Conservation (phyloP, 2,888 invertebrate species). For the Herminia tarsipennalis region DNA sequence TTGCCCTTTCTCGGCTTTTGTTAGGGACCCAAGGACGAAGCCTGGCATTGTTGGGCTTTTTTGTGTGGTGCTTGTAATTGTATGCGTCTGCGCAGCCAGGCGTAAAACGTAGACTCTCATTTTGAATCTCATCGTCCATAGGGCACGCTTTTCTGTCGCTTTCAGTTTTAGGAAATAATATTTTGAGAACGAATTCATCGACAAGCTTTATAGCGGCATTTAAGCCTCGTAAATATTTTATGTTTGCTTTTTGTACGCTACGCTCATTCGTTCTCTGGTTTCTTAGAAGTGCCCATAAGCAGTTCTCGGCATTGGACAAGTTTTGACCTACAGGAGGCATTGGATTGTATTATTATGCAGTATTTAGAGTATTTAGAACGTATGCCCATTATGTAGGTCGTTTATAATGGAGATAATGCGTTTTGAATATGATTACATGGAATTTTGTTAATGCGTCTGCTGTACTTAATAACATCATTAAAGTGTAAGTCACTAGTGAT, state of each 20-base stretch:
- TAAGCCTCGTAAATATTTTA: conserved; percentile 53
- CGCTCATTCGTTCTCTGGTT: conserved; percentile 34
- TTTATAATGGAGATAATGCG: too few relatives aligned
- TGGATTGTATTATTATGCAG: conserved; percentile 16
- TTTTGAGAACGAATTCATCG: conserved; percentile 37
- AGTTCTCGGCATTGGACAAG: conserved; percentile 20
- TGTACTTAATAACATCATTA: too few relatives aligned
- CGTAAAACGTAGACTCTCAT: conserved; percentile 68
- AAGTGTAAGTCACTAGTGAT: too few relatives aligned
- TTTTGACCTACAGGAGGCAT: conserved; percentile 24
- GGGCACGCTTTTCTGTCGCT: conserved; percentile 50
- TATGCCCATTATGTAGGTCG: background rate
- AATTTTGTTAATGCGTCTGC: background rate
- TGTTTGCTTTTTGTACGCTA: conserved; percentile 45
- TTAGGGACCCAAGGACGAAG: conserved; percentile 81
- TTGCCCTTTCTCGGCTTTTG: conserved; percentile 85
- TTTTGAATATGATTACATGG: background rate
- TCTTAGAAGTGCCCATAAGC: conserved; percentile 44
- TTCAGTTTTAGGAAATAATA: conserved; percentile 36
- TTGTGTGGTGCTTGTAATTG: conserved; percentile 76
- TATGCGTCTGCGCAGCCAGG: conserved; percentile 78
- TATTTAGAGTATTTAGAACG: conserved; percentile 1
- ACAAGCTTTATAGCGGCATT: conserved; percentile 60
- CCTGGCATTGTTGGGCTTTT: conserved; percentile 78
- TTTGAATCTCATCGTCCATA: conserved; percentile 61